These are phyloP conservation scores for Rhopalosiphum maidis DNA, from an alignment of 1,140 invertebrate species.

Conservation along the genomic window DNA sequence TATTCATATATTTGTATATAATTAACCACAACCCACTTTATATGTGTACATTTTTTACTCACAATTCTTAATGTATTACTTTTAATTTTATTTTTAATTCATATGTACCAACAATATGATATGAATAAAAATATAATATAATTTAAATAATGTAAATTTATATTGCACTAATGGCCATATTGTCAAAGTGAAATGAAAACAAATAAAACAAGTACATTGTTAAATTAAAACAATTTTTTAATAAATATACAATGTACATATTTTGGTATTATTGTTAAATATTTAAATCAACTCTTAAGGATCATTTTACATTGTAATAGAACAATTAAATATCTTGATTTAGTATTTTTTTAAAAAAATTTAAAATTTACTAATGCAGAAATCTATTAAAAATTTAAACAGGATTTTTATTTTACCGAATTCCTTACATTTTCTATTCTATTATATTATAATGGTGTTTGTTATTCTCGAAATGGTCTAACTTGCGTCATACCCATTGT, in stretches of 20 bases:
- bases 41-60: too few species aligned
- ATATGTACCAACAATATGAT: background rate
- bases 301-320: background rate
- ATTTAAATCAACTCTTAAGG: background rate
- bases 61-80: background rate
- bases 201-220: background rate
- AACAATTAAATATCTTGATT: background rate
- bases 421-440: background rate
- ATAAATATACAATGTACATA: background rate
- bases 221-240: background rate
- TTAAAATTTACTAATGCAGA: background rate
- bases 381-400: background rate
- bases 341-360: background rate
- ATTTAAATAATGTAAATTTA: background rate
- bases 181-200: background rate
- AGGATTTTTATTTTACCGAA: background rate
- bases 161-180: background rate
- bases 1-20: too few species aligned
- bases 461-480: background rate
- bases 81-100: background rate
- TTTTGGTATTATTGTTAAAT: background rate
- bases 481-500: background rate
- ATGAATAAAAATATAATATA: background rate
- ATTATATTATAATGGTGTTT: background rate
- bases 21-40: too few species aligned